Evolutionary conservation across 2,113 vertebrate species (phyloP).

Genomic region (Cnemophilus loriae): DNA sequence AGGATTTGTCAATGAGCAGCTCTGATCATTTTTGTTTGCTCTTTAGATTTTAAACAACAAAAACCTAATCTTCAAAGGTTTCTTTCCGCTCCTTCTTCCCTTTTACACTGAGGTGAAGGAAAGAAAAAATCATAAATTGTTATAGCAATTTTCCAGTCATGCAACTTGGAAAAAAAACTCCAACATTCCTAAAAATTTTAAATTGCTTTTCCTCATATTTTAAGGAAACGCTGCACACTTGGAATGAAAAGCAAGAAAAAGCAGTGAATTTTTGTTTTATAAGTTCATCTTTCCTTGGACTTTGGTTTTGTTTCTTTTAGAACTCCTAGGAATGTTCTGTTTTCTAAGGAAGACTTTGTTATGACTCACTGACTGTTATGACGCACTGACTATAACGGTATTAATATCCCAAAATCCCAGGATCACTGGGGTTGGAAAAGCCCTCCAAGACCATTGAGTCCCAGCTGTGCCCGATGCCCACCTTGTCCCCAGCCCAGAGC

Average conservation of each 20-base stretch:
- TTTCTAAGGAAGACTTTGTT: not conserved
- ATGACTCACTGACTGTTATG: too few species aligned
- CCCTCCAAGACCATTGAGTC: fast-evolving
- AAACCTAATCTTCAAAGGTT: not conserved
- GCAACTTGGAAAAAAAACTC: not conserved
- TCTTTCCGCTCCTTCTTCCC: not conserved
- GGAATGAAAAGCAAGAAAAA: not conserved
- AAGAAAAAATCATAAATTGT: not conserved
- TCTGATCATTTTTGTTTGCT: not conserved
- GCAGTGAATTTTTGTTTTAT: not conserved
- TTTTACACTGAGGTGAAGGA: not conserved
- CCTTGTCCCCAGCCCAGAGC: not conserved
- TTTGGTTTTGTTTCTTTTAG: not conserved
- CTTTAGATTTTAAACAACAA: not conserved
- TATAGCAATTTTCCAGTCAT: not conserved
- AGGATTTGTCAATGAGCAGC: not conserved
- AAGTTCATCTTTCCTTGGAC: not conserved
- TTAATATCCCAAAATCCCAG: not conserved
- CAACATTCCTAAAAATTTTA: not conserved
- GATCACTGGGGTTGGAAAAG: fast-evolving
- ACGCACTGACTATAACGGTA: not conserved
- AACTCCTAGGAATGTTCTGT: not conserved
- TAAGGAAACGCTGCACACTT: fast-evolving
- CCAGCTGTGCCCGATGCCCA: not conserved
- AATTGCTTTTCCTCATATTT: not conserved